Conservation (phyloP, 2,888 invertebrate species). For the Dinocampus coccinellae region DNA sequence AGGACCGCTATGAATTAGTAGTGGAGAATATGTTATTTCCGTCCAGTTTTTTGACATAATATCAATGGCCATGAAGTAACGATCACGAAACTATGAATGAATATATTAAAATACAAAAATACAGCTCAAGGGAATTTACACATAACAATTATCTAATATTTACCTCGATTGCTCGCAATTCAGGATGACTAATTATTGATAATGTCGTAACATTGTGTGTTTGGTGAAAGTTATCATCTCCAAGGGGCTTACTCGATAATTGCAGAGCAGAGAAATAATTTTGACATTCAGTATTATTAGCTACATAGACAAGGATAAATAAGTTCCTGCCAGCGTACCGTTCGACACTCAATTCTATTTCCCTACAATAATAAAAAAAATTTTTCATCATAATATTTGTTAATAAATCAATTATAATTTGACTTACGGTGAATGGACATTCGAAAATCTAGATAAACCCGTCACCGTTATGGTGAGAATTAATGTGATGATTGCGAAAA, state of each 20-base stretch:
- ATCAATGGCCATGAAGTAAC: conserved; percentile 46
- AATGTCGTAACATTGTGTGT: conserved; percentile 34
- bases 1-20: conserved; percentile 46
- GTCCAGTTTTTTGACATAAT: conserved; percentile 29
- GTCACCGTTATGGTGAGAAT: conserved; percentile 26
- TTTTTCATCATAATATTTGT: neutral
- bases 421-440: conserved; percentile 19
- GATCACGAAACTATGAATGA: conserved; percentile 43
- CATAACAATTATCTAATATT: neutral
- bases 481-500: conserved; percentile 25
- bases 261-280: conserved; percentile 37
- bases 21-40: conserved; percentile 43
- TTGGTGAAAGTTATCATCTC: conserved; percentile 37
- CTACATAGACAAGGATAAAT: conserved; percentile 36
- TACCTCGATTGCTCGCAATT: conserved; percentile 45
- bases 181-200: conserved; percentile 42
- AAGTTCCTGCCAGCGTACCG: conserved; percentile 37
- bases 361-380: conserved; percentile 34
- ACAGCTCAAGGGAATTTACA: neutral
- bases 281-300: conserved; percentile 19
- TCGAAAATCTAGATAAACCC: conserved; percentile 9
- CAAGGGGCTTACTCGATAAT: conserved; percentile 29
- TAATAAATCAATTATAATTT: neutral
- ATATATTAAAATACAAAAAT: neutral
- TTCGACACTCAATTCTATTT: conserved; percentile 37